Evolutionary conservation across 2,113 vertebrate genomes (phyloP), one percentile per base, ranked within the genome.

Genomic region (Podarcis cretensis): DNA sequence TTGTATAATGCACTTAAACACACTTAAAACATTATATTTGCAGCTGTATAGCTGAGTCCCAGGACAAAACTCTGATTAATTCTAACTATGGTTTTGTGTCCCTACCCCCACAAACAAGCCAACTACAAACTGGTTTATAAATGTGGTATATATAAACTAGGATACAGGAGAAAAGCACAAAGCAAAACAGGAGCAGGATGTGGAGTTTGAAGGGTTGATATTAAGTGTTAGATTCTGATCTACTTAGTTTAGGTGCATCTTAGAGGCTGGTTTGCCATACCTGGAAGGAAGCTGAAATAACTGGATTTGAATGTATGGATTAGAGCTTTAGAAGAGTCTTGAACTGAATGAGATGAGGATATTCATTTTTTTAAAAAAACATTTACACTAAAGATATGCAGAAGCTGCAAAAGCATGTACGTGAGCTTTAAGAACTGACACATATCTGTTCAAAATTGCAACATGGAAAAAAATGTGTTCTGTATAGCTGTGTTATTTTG

Each of bases 401-500:
- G 30, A 86, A 30, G n/a, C 7, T 40, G 65, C 76, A 86, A 87
- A 76, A 71, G 12, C 59, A 71, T 9, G 1, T 48, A 89, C 80
- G 6, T 78, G 92, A 83, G 84, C 83, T 85, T 30, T 54, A 87
- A 89, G n/a, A 84, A 84, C 79, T 88, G 81, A 81, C 83, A 86
- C 30, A 79, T 18, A 89, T 88, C 27, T 54, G 63, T 82, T 76
- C 81, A 66, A 85, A 90, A 91, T 87, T 90, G 16, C 21, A 90
- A 43, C 6, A 74, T n/a, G 87, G 57, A 74, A 40, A 57, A 82
- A 83, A 87, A 91, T 80, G 16, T 37, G n/a, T 86, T 92, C 89
- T 88, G 71, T 66, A 76, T 92, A 30, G 40, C 9, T 84, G 76
- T 81, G 83, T 94, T 90, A 84, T 92, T 40, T 40, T 88, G n/a